phyloP scores from a whole-genome alignment of 2,888 invertebrate genomes.

The Diloba caeruleocephala region DNA sequence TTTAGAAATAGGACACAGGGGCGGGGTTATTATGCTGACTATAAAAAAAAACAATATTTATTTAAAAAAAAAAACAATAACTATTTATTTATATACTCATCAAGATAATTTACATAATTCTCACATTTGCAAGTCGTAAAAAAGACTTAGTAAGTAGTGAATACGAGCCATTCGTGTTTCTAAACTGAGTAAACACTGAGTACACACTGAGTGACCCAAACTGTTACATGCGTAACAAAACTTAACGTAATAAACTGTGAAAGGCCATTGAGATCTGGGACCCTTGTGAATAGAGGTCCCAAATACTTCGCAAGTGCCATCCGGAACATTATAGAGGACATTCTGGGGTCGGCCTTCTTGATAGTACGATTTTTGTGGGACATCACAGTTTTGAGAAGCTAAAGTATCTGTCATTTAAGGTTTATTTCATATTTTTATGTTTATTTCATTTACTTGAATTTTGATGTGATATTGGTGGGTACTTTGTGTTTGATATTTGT shows the following conservation, averaged over 20 bases:
- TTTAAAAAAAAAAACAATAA: no score
- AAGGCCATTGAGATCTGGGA: conserved; percentile 21
- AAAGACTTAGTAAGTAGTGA: no score
- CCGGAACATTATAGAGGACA: conserved; percentile 21
- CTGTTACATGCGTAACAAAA: conserved; percentile 31
- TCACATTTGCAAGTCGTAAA: no score
- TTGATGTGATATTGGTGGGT: no score
- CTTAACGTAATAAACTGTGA: conserved; percentile 39
- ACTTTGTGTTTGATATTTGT: no score
- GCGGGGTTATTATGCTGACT: no score
- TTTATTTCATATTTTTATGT: neutral
- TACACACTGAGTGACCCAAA: conserved; percentile 18
- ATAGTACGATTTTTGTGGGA: conserved; percentile 29
- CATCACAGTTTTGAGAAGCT: conserved; percentile 10
- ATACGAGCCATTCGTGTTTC: conserved; percentile 2
- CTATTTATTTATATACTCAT: no score
- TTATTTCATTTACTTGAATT: neutral
- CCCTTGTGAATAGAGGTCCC: conserved; percentile 37
- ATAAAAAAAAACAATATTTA: no score
- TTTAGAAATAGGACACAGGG: no score
- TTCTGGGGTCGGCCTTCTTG: conserved; percentile 13
- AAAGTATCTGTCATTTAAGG: neutral
- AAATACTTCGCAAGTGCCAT: conserved; percentile 40
- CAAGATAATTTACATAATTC: no score
- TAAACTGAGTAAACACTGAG: conserved; percentile 4